phyloP scores from a whole-genome alignment of 2,797 vertebrate species.

The Tokudaia tokunoshimensis region DNA sequence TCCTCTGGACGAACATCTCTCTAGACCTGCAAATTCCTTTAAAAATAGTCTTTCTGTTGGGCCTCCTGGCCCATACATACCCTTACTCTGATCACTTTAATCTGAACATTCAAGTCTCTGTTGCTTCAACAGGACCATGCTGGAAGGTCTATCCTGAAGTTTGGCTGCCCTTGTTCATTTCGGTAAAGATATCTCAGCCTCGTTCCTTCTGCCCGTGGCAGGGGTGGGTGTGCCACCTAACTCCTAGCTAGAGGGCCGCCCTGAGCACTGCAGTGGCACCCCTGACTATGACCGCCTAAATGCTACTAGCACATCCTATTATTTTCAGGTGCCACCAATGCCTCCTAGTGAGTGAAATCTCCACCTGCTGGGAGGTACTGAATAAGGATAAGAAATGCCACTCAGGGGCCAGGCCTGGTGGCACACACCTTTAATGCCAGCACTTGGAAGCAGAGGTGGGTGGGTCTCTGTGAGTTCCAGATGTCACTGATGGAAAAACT shows the following conservation, averaged over 20 bases:
- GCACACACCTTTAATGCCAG: not conserved
- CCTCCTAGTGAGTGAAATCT: not conserved
- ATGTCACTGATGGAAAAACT: not conserved
- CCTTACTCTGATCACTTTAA: not conserved
- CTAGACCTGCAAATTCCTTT: not conserved
- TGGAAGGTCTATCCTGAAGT: not conserved
- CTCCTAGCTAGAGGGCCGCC: not conserved
- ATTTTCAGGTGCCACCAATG: not conserved
- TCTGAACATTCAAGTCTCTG: not conserved
- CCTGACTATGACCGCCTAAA: not conserved
- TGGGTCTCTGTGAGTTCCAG: not conserved
- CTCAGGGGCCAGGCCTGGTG: not conserved
- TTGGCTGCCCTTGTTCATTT: not conserved
- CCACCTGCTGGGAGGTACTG: not conserved
- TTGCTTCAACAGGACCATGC: not conserved
- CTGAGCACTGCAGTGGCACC: not conserved
- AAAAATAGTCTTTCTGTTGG: not conserved
- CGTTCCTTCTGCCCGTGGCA: fast-evolving
- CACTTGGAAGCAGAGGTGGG: not conserved
- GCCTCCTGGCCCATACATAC: not conserved
- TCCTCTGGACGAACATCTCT: not conserved
- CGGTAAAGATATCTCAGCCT: not conserved
- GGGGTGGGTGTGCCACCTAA: fast-evolving
- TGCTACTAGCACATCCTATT: not conserved
- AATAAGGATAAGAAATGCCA: not conserved